These are phyloP conservation scores for Natrix natrix DNA, from an alignment of 2,797 vertebrate genomes.

Conservation along the genomic window DNA sequence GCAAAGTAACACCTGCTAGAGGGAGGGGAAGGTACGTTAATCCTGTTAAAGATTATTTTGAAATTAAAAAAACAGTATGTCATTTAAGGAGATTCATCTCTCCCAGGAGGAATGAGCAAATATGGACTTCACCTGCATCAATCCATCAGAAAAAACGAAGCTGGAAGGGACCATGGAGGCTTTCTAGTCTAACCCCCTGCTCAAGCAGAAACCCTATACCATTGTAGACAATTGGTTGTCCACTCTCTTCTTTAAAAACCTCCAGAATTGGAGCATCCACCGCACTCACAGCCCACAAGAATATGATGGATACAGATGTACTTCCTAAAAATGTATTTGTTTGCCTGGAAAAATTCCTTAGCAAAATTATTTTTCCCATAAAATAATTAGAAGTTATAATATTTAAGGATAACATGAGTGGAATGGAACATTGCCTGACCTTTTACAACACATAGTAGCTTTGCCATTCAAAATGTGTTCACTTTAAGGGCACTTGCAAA, in stretches of 20 bases:
- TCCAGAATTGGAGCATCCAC: background rate
- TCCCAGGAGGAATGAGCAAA: background rate
- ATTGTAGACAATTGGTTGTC: background rate
- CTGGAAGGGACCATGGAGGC: background rate
- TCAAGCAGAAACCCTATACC: background rate
- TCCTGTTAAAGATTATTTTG: background rate
- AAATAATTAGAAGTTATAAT: background rate
- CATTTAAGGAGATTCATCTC: background rate
- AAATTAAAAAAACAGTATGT: background rate
- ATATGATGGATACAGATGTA: background rate
- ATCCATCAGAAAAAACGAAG: background rate
- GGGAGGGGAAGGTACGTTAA: background rate
- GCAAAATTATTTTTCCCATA: background rate
- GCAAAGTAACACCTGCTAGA: conserved; percentile 8
- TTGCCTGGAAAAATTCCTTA: background rate
- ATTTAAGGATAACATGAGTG: background rate
- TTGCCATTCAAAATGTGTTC: background rate
- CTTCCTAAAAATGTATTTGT: background rate
- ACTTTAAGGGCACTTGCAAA: background rate
- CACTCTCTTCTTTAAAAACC: background rate
- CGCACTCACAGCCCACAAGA: background rate
- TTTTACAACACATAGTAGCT: background rate
- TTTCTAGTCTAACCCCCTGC: background rate
- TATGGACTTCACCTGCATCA: background rate
- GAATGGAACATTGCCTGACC: background rate